Evolutionary conservation across 2,113 vertebrate species (phyloP), one percentile per base, ranked within the genome.

Genomic region (Pristiophorus japonicus): DNA sequence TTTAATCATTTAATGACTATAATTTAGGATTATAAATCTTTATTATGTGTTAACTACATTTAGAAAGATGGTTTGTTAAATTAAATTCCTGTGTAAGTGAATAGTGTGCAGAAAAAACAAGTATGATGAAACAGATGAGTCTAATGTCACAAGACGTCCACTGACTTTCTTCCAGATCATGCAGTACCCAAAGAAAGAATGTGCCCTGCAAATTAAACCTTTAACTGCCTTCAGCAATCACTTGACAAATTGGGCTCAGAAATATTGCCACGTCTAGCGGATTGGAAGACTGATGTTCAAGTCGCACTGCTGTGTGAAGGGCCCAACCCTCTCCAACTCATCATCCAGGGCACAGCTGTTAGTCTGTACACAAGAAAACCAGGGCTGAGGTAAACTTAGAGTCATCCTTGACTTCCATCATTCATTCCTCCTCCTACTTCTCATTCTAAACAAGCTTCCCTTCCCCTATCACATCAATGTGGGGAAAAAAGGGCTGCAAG

Each of bases 261-360:
- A 96, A 96, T 84, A 70, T 65, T 95, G 96, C 96, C 67, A 96
- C 81, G 96, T 95, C 96, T 95, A 95, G 94, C 65, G 51, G 96
- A 1, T 0, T 0, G 96, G 96, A 95, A 96, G 96, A 90, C 67
- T 0, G 1, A 6, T 42, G 96, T 95, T 96, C 47, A 96, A 96
- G 96, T 97, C 42, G 5, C 97, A 97, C 16, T 0, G 95, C 95
- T 95, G 97, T 96, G 97, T 88, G 96, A 97, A 97, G 96, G 96
- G 96, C 95, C 95, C 0, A 0, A 95, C 96, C 96, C 96, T 87
- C 96, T 96, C 95, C 4, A 0, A 95, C 96, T 96, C 96, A n/a
- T 90, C 95, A 65, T 0, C 0, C 95, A 95, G 96, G 95, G 92
- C 96, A 45, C 96, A 96, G 96, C 96, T 97, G 96, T 95, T 55